Percentiles rank a stretch among this genome's conserved stretches.
phyloP scores from a whole-genome alignment of 2,888 invertebrate genomes.

The Phortica magna region DNA sequence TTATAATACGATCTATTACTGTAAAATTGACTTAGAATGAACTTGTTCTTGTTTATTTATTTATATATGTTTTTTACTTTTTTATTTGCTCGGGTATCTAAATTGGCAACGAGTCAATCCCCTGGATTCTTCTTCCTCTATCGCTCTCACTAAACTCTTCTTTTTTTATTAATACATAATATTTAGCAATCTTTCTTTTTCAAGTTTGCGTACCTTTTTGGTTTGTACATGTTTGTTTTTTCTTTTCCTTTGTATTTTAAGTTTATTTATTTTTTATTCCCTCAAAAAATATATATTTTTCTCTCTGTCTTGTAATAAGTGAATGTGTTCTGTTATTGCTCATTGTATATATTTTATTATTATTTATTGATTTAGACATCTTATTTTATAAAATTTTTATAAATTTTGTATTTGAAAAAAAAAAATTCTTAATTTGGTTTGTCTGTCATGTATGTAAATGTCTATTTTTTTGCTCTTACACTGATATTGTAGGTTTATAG shows the following conservation, averaged over 20 bases:
- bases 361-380: conserved; percentile 1
- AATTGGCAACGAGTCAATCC: conserved; percentile 11
- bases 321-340: neutral
- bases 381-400: conserved; percentile 11
- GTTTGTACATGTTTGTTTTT: too few species aligned
- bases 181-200: too few species aligned
- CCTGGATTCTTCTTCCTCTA: too few species aligned
- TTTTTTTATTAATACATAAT: too few species aligned
- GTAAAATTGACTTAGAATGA: conserved; percentile 30
- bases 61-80: conserved; percentile 24
- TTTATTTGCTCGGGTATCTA: too few species aligned
- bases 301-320: too few species aligned
- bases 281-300: too few species aligned
- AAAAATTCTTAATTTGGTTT: neutral
- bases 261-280: too few species aligned
- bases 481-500: neutral
- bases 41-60: conserved; percentile 30
- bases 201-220: too few species aligned
- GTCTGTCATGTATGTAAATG: neutral
- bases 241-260: too few species aligned
- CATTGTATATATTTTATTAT: neutral
- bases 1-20: neutral
- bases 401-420: conserved; percentile 36
- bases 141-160: too few species aligned
- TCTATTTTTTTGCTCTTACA: conserved; percentile 4